Evolutionary conservation across 30 jellyfish, hydroid and myxozoan species (phyloP).

Genomic region (Chrysaora quinquecirrha): DNA sequence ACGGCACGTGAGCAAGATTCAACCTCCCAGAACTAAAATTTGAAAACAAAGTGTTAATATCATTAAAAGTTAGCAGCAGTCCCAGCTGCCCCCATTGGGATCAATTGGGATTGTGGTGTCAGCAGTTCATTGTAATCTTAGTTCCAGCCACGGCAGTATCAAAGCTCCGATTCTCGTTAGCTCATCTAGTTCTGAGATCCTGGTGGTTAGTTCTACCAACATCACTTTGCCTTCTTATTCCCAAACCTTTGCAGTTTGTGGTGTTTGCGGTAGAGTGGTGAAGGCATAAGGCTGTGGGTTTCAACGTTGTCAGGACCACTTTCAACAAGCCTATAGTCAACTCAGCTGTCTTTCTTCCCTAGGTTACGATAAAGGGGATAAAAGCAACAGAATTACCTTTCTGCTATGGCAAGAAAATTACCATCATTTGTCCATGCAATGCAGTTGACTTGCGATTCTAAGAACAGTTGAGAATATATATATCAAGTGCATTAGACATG

Average conservation of each 20-base stretch:
- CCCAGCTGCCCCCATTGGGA: not conserved
- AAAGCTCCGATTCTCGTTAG: not conserved
- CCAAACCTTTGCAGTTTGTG: no score
- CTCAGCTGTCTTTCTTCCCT: not conserved
- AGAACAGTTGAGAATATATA: not conserved
- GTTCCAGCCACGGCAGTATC: not conserved
- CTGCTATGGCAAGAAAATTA: slow-evolving; percentile 65
- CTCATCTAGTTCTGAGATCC: no score
- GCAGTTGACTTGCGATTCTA: slow-evolving; percentile 71
- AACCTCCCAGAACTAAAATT: slow-evolving; percentile 68
- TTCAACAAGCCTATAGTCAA: no score
- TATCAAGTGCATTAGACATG: no score
- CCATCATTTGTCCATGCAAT: slow-evolving; percentile 74
- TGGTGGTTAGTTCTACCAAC: not conserved
- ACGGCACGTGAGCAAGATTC: slow-evolving; percentile 66
- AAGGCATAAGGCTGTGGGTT: no score
- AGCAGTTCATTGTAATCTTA: not conserved
- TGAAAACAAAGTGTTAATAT: not conserved
- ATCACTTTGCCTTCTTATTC: no score
- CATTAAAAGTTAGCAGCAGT: not conserved
- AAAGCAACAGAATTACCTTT: slow-evolving; percentile 47
- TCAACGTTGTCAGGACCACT: no score
- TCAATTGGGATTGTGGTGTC: not conserved
- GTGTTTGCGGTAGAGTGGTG: no score
- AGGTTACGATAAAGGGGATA: not conserved